Evolutionary conservation across 1,140 invertebrate genomes (phyloP), one percentile per base, ranked within the genome.

Genomic region (Drosophila tropicalis): DNA sequence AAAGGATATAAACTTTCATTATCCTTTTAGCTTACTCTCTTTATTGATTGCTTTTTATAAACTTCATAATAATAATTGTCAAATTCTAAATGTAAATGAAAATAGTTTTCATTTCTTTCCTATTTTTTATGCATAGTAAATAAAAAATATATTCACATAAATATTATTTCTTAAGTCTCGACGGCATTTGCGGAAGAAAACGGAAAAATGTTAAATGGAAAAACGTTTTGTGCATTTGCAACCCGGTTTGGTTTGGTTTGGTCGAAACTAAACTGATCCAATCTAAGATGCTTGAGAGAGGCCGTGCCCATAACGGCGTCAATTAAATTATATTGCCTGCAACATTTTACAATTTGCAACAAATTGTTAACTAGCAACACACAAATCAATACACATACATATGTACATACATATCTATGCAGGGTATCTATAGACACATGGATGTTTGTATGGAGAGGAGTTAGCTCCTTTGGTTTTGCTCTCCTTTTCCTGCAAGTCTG

Each of bases 341-440:
- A 79, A 86, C 83, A 86, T 86, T 86, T 86, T 87, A 86, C 83
- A 86, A 86, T 86, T 86, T 86, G 79, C 83, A 86, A 87, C 83
- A 86, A 86, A 87, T 87, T 86, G 83, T 86, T 86, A 87, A 86
- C 83, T 79, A 70, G 58, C 60, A 67, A 63, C 65, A 69, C 76
- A 79, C 78, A 87, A 79, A 82, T 79, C 82, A 82, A 85, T 79
- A 85, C 62, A 15, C 19, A 9, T 29, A 41, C 58, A 40, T 51
- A 32, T 36, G 3, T 25, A 25, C 4, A 3, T 25, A 29, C 44
- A 6, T 22, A 25, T 61, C 32, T 29, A 57, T 36, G 29, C 5
- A 29, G 5, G 0, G 39, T 13, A n/a, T 5, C 5, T 54, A 54
- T 54, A 19, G 9, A 29, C 15, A n/a, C 10, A 32, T 56, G 54